These are phyloP conservation scores for Columba janthina DNA, from an alignment of 2,113 vertebrate species.

Conservation along the genomic window DNA sequence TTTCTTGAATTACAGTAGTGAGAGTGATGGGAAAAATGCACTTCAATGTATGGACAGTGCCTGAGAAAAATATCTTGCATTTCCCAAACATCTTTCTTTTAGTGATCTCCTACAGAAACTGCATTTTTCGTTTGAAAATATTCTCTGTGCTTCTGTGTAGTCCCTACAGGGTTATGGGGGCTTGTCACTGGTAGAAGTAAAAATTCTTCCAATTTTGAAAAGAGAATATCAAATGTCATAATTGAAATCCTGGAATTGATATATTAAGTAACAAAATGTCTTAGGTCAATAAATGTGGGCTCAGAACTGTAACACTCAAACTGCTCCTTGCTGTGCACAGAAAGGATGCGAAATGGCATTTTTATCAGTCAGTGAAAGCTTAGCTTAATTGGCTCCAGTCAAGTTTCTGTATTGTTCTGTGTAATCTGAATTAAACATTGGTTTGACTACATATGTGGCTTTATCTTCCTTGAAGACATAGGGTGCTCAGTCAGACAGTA, in stretches of 20 bases:
- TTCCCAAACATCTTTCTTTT: background rate
- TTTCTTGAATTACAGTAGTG: background rate
- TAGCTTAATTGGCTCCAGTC: slow-evolving; percentile 58
- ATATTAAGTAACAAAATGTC: background rate
- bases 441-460: slow-evolving; percentile 51
- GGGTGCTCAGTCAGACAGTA: slow-evolving; percentile 52
- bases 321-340: background rate
- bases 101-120: background rate
- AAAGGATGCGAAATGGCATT: slow-evolving; percentile 3
- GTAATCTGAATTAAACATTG: slow-evolving; percentile 71
- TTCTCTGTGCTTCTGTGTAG: background rate
- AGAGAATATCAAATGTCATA: background rate
- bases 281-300: background rate
- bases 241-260: background rate
- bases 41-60: background rate
- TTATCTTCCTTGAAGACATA: slow-evolving; percentile 63
- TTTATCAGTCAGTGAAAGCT: slow-evolving; percentile 57
- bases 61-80: background rate
- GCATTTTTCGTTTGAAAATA: background rate
- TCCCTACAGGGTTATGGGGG: background rate
- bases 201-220: background rate
- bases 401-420: slow-evolving; percentile 46
- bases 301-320: background rate
- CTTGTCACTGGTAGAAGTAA: background rate
- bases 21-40: background rate